A percentile compares a stretch with the other conserved stretches of the same genome.
Evolutionary conservation across 2,797 vertebrate species (phyloP).

Genomic region (Helarctos malayanus): DNA sequence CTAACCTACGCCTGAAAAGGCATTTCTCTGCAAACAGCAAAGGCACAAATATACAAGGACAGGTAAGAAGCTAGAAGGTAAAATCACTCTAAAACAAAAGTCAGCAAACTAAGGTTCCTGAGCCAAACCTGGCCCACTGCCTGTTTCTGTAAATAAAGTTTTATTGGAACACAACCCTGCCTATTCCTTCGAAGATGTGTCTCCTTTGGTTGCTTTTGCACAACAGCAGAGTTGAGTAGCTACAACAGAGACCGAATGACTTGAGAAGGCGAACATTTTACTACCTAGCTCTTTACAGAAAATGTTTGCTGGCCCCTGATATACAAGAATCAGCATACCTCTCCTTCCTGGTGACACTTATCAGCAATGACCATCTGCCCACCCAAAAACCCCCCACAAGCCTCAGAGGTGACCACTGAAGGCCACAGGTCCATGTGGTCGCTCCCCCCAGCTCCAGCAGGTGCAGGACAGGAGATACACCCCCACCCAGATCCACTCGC

Average conservation of each 20-base stretch:
- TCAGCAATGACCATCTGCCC: neutral
- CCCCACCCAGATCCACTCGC: neutral
- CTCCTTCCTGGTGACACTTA: neutral
- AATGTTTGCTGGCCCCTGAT: neutral
- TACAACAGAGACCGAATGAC: neutral
- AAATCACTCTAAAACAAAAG: constrained; percentile 19
- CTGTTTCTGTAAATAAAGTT: constrained; percentile 1
- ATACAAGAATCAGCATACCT: neutral
- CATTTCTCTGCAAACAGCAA: neutral
- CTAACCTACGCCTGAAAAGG: neutral
- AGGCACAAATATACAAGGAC: neutral
- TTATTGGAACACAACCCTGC: neutral
- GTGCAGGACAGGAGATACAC: too few species aligned
- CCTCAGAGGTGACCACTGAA: neutral
- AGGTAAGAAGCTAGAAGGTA: neutral
- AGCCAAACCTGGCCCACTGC: neutral
- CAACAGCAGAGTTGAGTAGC: neutral
- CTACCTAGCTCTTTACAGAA: neutral
- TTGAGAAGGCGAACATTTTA: neutral
- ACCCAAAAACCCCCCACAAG: neutral
- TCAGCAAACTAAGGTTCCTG: neutral
- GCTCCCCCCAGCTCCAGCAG: neutral
- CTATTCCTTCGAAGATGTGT: neutral
- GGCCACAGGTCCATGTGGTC: neutral
- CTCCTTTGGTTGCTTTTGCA: neutral